These are phyloP conservation scores for Eurypyga helias DNA, from an alignment of 2,113 vertebrate genomes.

Conservation along the genomic window DNA sequence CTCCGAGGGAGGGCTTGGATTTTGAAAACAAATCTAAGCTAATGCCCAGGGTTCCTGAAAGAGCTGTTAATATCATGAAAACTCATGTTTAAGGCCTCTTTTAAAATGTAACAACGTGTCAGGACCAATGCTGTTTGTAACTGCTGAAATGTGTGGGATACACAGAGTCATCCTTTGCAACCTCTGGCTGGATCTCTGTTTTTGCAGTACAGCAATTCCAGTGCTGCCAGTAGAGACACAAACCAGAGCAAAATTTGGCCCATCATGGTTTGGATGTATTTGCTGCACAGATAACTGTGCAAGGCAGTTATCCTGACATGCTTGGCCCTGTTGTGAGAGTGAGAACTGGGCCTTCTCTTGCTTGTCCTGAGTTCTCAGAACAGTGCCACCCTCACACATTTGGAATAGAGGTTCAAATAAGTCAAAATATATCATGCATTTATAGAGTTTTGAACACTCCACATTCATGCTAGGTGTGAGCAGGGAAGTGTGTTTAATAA, in stretches of 20 bases:
- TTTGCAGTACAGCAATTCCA: background rate
- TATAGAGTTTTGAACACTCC: background rate
- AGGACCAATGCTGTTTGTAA: background rate
- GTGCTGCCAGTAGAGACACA: background rate
- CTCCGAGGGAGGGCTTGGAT: slow-evolving; percentile 22
- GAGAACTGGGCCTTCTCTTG: background rate
- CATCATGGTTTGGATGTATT: background rate
- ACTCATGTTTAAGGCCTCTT: background rate
- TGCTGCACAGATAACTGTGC: background rate
- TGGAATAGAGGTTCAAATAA: background rate
- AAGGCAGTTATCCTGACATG: background rate
- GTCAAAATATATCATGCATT: background rate
- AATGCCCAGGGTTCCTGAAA: background rate
- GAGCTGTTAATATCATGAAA: slow-evolving; percentile 9
- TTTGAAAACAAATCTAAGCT: slow-evolving; percentile 30
- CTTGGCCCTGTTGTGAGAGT: background rate
- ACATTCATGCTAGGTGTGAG: background rate
- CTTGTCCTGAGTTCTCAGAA: background rate
- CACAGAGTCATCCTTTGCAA: background rate
- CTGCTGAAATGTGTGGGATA: rapidly evolving
- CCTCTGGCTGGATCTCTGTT: background rate
- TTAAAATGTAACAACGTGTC: background rate
- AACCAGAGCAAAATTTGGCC: background rate
- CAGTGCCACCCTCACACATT: background rate
- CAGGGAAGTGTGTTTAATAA: background rate